Percentiles rank a stretch among this genome's conserved stretches.
phyloP scores from a whole-genome alignment of 2,113 vertebrate genomes.

The Aegithalos caudatus region DNA sequence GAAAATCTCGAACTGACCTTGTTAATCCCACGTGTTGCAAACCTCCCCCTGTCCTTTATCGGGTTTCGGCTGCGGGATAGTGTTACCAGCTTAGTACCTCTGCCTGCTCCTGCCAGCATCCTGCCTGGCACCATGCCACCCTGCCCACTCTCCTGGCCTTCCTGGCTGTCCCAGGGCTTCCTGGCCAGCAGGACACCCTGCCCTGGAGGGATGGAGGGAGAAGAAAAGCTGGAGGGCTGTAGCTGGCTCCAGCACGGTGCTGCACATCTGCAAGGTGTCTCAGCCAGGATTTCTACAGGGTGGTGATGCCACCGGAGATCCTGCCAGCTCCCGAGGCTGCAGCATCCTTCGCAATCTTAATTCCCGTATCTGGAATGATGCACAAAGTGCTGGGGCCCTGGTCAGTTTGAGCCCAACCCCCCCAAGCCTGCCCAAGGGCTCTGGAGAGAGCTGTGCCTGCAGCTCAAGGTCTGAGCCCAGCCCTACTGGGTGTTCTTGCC shows the following conservation, averaged over 20 bases:
- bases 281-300: fast-evolving
- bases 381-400: fast-evolving
- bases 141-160: fast-evolving
- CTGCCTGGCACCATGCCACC: neutral
- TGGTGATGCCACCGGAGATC: neutral
- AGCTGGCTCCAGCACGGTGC: fast-evolving
- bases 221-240: neutral
- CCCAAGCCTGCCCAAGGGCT: neutral
- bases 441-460: neutral
- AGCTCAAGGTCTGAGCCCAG: neutral
- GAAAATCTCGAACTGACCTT: slow-evolving; percentile 27
- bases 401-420: neutral
- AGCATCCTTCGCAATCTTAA: fast-evolving
- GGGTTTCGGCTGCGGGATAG: neutral
- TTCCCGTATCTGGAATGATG: neutral
- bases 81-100: slow-evolving; percentile 4
- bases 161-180: neutral
- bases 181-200: fast-evolving
- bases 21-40: neutral
- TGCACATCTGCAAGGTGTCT: fast-evolving
- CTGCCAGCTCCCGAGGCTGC: neutral
- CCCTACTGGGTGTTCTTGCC: neutral
- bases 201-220: neutral
- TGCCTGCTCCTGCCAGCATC: slow-evolving; percentile 5
- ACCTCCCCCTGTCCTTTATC: neutral